Conservation (phyloP, 2,113 vertebrate species). For the Zapornia atra region DNA sequence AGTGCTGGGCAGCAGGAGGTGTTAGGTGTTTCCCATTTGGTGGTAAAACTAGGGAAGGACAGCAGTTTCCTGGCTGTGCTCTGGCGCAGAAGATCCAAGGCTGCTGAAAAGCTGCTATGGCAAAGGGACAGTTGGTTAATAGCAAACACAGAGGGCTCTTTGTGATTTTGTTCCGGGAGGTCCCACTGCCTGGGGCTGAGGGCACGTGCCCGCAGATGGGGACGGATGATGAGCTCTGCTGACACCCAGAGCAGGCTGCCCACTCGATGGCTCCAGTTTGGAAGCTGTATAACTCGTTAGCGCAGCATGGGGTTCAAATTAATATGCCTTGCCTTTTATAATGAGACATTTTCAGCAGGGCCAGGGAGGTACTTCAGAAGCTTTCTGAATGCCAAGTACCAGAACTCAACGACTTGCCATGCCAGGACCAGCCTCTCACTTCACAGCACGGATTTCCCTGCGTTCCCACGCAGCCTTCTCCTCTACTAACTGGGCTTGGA, state of each 20-base stretch:
- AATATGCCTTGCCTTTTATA: background rate
- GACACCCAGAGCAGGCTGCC: background rate
- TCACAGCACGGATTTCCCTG: background rate
- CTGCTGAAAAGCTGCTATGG: background rate
- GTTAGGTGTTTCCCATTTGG: background rate
- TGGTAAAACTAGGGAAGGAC: background rate
- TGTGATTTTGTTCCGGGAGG: background rate
- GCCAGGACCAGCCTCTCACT: background rate
- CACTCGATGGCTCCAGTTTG: background rate
- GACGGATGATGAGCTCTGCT: background rate
- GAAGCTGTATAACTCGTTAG: background rate
- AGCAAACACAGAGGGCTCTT: background rate
- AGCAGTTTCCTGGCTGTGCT: background rate
- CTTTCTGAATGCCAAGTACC: background rate
- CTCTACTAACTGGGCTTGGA: background rate
- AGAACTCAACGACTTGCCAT: background rate
- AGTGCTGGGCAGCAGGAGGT: background rate
- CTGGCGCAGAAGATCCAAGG: background rate
- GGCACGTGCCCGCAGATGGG: rapidly evolving
- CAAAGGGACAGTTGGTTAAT: background rate
- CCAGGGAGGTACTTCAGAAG: background rate
- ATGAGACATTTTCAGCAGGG: background rate
- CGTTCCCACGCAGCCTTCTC: background rate
- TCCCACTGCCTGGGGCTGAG: background rate
- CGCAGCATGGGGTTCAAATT: background rate